Evolutionary conservation across 2,113 vertebrate genomes (phyloP), one percentile per base, ranked within the genome.

Genomic region (Silurus meridionalis): DNA sequence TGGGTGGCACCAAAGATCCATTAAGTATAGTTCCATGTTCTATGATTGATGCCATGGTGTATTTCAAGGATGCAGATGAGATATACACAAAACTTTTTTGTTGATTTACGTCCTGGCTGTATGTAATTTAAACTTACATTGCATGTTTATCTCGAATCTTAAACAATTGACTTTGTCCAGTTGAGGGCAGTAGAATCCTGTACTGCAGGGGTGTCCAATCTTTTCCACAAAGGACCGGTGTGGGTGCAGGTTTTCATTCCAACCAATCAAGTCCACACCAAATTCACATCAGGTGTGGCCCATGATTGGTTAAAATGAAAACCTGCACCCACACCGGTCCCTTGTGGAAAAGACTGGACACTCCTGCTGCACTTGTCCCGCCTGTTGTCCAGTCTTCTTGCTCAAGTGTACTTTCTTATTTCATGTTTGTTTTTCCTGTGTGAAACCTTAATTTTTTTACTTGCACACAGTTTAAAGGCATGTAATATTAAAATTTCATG

Each of bases 141-240:
- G 25, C 28, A 69, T 69, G 3, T 48, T 23, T 74, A 23, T 9
- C 72, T n/a, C 46, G 28, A 71, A 15, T 8, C 60, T 64, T 7
- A 84, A 50, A n/a, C 7, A 67, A 37, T 50, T 69, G 4, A 15
- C 55, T 83, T 17, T 66, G 50, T 91, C 93, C 94, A 94, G 90
- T 75, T 21, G 94, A 87, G 75, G 92, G 94, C 94, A 94, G 91
- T 89, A 88, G 89, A 87, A 84, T 37, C 72, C 86, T 90, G 53
- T 63, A 11, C 78, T 37, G 37, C 37, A 37, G 37, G 37, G 37
- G 37, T 37, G 37, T 37, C 37, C 2, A 37, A 37, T 37, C 37
- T 37, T 37, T 37, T 37, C 37, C 37, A 37, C 37, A 37, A 37
- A 37, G 37, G 37, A 37, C 37, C 37, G 37, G 37, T 37, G 37